These are phyloP conservation scores for Lophochroa leadbeateri DNA, from an alignment of 2,113 vertebrate species.

Conservation along the genomic window DNA sequence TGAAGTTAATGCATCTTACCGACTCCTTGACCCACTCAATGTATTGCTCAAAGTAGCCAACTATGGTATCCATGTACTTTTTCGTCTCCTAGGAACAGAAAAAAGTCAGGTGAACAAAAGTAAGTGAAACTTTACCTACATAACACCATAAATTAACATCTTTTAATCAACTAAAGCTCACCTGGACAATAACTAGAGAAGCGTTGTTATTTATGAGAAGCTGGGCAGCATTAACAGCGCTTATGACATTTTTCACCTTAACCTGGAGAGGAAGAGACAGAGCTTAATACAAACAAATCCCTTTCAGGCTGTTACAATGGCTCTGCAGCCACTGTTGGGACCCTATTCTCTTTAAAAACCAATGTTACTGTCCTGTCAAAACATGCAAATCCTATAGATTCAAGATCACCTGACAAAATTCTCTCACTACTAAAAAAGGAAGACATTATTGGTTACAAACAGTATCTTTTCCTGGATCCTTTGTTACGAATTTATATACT, in stretches of 20 bases:
- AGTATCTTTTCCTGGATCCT: neutral
- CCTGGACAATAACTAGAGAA: constrained; percentile 79
- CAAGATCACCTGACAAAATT: neutral
- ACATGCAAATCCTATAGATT: neutral
- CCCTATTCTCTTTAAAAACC: neutral
- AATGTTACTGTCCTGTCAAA: neutral
- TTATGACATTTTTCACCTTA: constrained; percentile 78
- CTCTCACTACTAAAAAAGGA: neutral
- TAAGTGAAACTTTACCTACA: neutral
- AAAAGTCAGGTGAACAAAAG: neutral
- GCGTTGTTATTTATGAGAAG: constrained; percentile 83
- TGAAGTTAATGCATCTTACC: constrained; percentile 75
- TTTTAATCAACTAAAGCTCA: constrained; percentile 50
- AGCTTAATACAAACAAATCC: neutral
- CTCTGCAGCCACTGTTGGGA: neutral
- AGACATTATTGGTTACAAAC: accelerated
- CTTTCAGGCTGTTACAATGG: neutral
- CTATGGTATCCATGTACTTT: constrained; percentile 80
- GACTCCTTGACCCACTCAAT: constrained; percentile 86
- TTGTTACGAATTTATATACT: neutral
- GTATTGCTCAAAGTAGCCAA: constrained; percentile 89
- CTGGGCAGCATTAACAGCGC: constrained; percentile 82
- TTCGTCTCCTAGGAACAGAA: constrained; percentile 77
- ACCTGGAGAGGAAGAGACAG: constrained; percentile 67
- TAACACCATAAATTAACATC: neutral